Conservation (phyloP, 2,888 invertebrate genomes). For the Epirrhoe tristata region DNA sequence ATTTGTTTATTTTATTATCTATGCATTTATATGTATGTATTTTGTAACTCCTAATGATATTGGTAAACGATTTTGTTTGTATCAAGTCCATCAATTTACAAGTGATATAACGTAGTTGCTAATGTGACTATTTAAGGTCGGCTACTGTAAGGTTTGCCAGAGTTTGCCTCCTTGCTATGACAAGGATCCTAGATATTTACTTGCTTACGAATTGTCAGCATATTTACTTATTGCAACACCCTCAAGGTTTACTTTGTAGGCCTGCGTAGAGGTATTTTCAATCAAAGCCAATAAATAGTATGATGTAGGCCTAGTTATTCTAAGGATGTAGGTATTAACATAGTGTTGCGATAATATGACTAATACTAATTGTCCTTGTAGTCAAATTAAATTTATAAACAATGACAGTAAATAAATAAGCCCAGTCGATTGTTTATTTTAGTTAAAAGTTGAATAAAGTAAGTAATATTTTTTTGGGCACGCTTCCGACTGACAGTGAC, state of each 20-base stretch:
- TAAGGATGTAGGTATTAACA: neutral
- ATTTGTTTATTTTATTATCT: no score
- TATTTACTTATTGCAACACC: conserved; percentile 57
- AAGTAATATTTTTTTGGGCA: no score
- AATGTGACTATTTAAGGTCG: conserved; percentile 43
- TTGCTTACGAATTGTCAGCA: conserved; percentile 34
- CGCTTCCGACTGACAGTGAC: no score
- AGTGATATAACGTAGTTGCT: conserved; percentile 44
- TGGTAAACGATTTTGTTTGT: neutral
- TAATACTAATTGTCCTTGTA: neutral
- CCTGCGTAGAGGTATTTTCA: neutral
- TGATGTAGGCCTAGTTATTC: neutral
- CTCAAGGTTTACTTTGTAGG: conserved; percentile 53
- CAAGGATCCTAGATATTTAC: conserved; percentile 23
- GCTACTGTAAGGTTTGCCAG: conserved; percentile 48
- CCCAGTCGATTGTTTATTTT: no score
- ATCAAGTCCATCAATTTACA: conserved; percentile 17
- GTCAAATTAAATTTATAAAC: neutral
- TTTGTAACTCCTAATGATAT: no score
- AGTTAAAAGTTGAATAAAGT: no score
- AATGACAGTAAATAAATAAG: no score
- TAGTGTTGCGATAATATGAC: neutral
- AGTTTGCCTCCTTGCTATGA: conserved; percentile 44
- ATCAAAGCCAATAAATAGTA: neutral
- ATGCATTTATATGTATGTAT: no score